Evolutionary conservation across 1,140 invertebrate species (phyloP).

Genomic region (Ridgeia piscesae): DNA sequence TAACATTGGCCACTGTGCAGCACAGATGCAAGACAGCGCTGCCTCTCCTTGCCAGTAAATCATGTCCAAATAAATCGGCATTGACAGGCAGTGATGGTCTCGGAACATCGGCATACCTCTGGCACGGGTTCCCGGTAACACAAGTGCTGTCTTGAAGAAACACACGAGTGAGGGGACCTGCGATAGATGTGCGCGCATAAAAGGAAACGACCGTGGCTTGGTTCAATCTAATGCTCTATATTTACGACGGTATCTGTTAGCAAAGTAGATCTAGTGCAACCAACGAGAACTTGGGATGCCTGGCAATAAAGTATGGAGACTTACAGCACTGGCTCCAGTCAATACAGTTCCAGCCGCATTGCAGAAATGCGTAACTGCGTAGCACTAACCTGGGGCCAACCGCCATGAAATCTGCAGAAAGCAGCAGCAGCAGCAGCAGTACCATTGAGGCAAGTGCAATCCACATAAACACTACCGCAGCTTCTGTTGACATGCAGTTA

Average conservation of each 20-base stretch:
- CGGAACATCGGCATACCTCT: not conserved
- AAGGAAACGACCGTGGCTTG: not conserved
- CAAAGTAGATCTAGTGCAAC: not conserved
- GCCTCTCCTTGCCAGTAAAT: not conserved
- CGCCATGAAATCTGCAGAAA: not conserved
- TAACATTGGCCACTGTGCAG: not conserved
- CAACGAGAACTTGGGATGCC: slow-evolving; percentile 3
- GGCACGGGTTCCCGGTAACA: not conserved
- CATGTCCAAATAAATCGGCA: not conserved
- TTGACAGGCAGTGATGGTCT: not conserved
- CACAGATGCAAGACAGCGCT: not conserved
- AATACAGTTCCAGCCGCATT: not conserved
- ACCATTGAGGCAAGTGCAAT: slow-evolving; percentile 4
- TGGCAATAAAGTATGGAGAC: not conserved
- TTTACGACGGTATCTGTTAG: not conserved
- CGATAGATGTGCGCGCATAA: not conserved
- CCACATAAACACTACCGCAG: slow-evolving; percentile 3
- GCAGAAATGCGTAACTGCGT: not conserved
- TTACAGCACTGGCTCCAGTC: not conserved
- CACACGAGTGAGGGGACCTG: not conserved
- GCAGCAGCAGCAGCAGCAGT: not conserved
- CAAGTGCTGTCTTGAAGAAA: not conserved
- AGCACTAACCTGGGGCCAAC: not conserved
- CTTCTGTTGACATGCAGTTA: slow-evolving; percentile 1
- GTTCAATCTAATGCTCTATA: not conserved